These are phyloP conservation scores for Aphidoletes aphidimyza DNA, from an alignment of 2,888 invertebrate species.

Conservation along the genomic window DNA sequence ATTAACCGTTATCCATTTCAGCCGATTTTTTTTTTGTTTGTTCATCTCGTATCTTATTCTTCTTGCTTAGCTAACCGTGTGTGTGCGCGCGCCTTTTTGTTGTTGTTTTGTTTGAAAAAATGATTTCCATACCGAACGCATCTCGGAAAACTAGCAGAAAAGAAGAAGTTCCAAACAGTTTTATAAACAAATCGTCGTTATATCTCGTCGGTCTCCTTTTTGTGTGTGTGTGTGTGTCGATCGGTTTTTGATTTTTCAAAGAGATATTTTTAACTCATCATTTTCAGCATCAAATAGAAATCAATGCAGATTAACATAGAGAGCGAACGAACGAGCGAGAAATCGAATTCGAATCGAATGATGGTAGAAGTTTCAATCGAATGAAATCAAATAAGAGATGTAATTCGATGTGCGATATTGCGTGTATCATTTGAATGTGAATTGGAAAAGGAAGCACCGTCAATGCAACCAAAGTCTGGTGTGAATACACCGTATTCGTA, in stretches of 20 bases:
- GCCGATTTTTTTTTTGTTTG: background rate
- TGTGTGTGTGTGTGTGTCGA: no score
- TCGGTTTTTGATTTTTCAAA: slow-evolving; percentile 53
- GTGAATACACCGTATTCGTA: no score
- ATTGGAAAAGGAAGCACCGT: background rate
- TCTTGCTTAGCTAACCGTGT: background rate
- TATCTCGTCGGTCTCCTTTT: slow-evolving; percentile 14
- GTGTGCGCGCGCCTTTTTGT: background rate
- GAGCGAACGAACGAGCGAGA: background rate
- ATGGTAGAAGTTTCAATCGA: background rate
- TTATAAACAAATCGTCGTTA: slow-evolving; percentile 41
- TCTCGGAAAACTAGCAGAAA: background rate
- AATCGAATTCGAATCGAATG: background rate
- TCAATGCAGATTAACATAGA: slow-evolving; percentile 36
- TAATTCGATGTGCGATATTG: slow-evolving; percentile 3
- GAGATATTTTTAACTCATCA: slow-evolving; percentile 51
- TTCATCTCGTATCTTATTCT: background rate
- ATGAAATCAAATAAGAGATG: background rate
- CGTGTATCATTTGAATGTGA: no score
- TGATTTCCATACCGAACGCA: background rate
- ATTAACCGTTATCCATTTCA: slow-evolving; percentile 50
- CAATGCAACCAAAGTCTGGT: no score
- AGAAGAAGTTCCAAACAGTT: background rate
- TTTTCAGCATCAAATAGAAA: slow-evolving; percentile 45
- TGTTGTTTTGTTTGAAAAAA: background rate